These are phyloP conservation scores for Etheostoma perlongum DNA, from an alignment of 2,797 vertebrate species.

Conservation along the genomic window DNA sequence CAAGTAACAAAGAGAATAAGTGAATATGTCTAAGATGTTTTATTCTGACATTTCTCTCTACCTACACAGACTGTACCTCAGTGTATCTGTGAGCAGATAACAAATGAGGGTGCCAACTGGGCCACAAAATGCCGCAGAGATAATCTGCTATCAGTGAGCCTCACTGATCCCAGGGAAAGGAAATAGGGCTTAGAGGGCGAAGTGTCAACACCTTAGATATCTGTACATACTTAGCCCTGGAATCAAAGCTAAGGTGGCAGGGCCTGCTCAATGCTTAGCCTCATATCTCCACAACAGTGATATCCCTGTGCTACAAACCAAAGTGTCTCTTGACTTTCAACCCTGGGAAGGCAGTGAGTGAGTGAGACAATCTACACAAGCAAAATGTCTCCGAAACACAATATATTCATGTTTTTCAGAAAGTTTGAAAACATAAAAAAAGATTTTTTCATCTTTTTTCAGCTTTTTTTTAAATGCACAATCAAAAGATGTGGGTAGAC, in stretches of 20 bases:
- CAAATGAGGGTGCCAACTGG: conserved; percentile 82
- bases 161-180: conserved; percentile 78
- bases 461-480: neutral
- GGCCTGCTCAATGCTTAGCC: conserved; percentile 72
- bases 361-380: conserved; percentile 17
- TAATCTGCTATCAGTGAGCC: conserved; percentile 83
- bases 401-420: conserved; percentile 15
- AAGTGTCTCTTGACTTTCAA: conserved; percentile 73
- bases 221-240: conserved; percentile 80
- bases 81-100: conserved; percentile 79
- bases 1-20: conserved; percentile 59
- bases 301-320: conserved; percentile 62
- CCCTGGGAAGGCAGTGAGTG: conserved; percentile 44
- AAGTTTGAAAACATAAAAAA: neutral
- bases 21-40: conserved; percentile 68
- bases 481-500: neutral
- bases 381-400: conserved; percentile 16
- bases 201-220: conserved; percentile 83
- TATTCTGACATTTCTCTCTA: conserved; percentile 75
- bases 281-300: conserved; percentile 74
- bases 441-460: conserved; percentile 5
- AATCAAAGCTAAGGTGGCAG: conserved; percentile 80
- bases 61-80: conserved; percentile 70
- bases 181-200: conserved; percentile 79
- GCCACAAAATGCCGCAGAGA: conserved; percentile 80